phyloP scores from a whole-genome alignment of 2,797 vertebrate genomes.

The Coluber constrictor region DNA sequence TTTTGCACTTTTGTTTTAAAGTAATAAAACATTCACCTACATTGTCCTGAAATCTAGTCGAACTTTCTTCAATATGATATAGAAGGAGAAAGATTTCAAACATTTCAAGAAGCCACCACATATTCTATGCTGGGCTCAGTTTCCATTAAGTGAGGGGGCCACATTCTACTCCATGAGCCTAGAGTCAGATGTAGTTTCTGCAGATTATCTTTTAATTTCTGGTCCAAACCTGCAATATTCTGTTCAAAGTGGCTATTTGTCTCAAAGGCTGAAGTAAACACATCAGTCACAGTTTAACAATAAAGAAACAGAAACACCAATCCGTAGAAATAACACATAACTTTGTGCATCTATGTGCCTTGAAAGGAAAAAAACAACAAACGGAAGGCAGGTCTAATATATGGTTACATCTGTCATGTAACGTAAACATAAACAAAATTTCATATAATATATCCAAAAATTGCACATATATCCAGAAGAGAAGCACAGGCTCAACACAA shows the following conservation, averaged over 20 bases:
- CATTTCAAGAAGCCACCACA: slow-evolving; percentile 57
- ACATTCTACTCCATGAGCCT: slow-evolving; percentile 11
- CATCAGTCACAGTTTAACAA: slow-evolving; percentile 73
- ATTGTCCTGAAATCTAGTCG: slow-evolving; percentile 62
- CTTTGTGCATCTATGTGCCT: slow-evolving; percentile 68
- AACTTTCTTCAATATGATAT: slow-evolving; percentile 67
- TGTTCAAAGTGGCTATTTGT: slow-evolving; percentile 69
- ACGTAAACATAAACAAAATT: slow-evolving; percentile 75
- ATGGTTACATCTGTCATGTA: slow-evolving; percentile 64
- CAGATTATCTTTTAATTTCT: slow-evolving; percentile 50
- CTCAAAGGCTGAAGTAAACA: slow-evolving; percentile 71
- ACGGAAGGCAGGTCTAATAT: slow-evolving; percentile 62
- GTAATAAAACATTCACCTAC: slow-evolving; percentile 55
- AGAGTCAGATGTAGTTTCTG: slow-evolving; percentile 46
- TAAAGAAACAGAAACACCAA: slow-evolving; percentile 47
- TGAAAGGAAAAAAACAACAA: slow-evolving; percentile 42
- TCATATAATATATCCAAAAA: slow-evolving; percentile 76
- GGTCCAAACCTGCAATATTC: slow-evolving; percentile 49
- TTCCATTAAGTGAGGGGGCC: slow-evolving; percentile 41
- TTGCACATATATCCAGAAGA: slow-evolving; percentile 83
- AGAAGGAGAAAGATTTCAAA: slow-evolving; percentile 55
- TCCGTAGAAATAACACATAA: slow-evolving; percentile 58
- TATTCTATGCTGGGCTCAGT: slow-evolving; percentile 53
- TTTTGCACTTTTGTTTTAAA: slow-evolving; percentile 35
- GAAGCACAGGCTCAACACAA: slow-evolving; percentile 54